Base-by-base conservation (phyloP, 2,888 invertebrate species). In the Mylabris sibirica region DNA sequence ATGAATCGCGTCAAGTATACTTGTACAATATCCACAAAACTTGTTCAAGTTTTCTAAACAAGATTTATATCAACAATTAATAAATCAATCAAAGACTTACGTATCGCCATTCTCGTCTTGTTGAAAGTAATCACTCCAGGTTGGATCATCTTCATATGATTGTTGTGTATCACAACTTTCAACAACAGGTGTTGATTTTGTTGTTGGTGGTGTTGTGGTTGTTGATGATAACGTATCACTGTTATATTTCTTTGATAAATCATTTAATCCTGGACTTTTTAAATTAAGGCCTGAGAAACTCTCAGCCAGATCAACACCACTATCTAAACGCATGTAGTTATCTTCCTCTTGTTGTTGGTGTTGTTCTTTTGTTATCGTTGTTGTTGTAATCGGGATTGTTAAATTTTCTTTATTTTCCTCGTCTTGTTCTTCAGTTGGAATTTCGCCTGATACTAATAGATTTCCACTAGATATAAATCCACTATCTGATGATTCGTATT, bases 81-180 rank as follows among this genome's bases (percentile, higher is more conserved):
- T 64, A 49, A 69, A 8, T 34, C 6, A 38, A 38, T 38, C 14
- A 14, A 14, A 11, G 38, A 91, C 95, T 93, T 88, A 95, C 95
- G 95, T 95, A 84, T 96, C 95, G 75, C 95, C 96, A 77, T 94
- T 94, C 73, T 92, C 90, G 82, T 95, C 92, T 79, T 93, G 94
- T 74, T 90, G 88, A 82, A 91, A 94, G 76, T 91, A 91, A 75
- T 90, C 84, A 78, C 90, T 88, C 89, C 92, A 90, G 63, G 89
- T 86, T 72, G 86, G 85, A 74, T 84, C 77, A 59, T 70, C 68
- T 22, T 65, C 22, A 11, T n/a, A 34, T 20, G 17, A 35, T 24
- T 34, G 24, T 26, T 64, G 70, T 44, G 66, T 61, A 14, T 69
- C 61, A 34, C 70, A 9, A 9, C 20, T 2, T 49, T 49, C 49